phyloP scores from a whole-genome alignment of 2,888 invertebrate species.

The Marasmarcha lunaedactyla region DNA sequence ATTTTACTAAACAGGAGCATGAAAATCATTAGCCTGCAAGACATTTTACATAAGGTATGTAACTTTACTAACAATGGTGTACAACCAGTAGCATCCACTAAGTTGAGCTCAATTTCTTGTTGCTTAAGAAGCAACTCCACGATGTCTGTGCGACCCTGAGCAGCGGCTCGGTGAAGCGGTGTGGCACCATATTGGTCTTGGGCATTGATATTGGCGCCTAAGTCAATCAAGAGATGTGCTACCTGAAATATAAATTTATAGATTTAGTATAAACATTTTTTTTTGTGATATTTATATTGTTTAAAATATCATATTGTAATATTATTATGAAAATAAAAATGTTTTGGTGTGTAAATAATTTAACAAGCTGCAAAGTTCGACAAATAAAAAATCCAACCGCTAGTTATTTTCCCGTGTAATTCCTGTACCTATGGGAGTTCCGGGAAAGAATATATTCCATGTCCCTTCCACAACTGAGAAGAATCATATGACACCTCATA shows the following conservation, averaged over 20 bases:
- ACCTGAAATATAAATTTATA: constrained; percentile 58
- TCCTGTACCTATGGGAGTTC: too few relatives aligned
- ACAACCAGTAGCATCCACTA: constrained; percentile 78
- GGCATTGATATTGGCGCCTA: constrained; percentile 78
- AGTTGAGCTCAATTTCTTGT: constrained; percentile 66
- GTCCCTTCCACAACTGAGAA: too few relatives aligned
- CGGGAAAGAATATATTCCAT: too few relatives aligned
- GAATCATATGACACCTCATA: too few relatives aligned
- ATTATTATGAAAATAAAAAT: constrained; percentile 1
- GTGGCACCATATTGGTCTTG: constrained; percentile 77
- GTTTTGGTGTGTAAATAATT: background rate
- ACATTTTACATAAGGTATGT: too few relatives aligned
- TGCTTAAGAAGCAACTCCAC: constrained; percentile 75
- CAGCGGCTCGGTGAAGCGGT: constrained; percentile 84
- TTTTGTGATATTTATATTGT: background rate
- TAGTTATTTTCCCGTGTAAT: too few relatives aligned
- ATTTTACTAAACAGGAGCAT: too few relatives aligned
- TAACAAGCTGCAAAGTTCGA: too few relatives aligned
- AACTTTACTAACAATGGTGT: constrained; percentile 77
- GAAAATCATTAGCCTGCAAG: too few relatives aligned
- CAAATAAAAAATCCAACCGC: too few relatives aligned
- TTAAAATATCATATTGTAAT: constrained; percentile 3
- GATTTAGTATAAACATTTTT: too few relatives aligned
- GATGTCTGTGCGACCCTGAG: constrained; percentile 77
- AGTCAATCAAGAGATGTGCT: constrained; percentile 73